Evolutionary conservation across 1,140 invertebrate genomes (phyloP).

Genomic region (Drosophila cardini): DNA sequence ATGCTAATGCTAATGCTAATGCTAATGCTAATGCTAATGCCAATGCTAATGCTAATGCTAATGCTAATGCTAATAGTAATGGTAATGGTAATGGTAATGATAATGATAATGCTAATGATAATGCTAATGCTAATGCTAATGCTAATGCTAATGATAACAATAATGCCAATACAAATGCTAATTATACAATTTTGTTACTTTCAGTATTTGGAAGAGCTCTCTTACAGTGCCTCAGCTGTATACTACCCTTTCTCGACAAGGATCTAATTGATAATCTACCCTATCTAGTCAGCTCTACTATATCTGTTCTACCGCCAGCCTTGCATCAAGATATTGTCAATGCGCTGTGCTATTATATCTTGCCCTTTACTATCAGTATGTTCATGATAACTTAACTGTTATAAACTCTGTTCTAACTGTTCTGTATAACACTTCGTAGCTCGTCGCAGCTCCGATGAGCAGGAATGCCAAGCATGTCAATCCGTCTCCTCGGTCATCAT

Average conservation of each 20-base stretch:
- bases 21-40: not conserved
- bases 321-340: constrained; percentile 98
- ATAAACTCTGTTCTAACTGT: not conserved
- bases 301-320: constrained; percentile 94
- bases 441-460: constrained; percentile 87
- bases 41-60: not conserved
- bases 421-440: constrained; percentile 84
- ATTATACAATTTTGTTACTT: constrained; percentile 58
- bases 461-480: constrained; percentile 94
- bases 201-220: constrained; percentile 96
- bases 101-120: not conserved
- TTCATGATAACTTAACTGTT: not conserved
- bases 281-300: constrained; percentile 96
- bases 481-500: constrained; percentile 98
- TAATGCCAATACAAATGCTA: not conserved
- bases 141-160: not conserved
- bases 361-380: constrained; percentile 98
- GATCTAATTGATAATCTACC: constrained; percentile 98
- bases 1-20: not conserved
- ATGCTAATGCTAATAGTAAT: not conserved
- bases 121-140: not conserved
- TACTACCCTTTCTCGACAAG: constrained; percentile 98
- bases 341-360: constrained; percentile 96
- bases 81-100: not conserved
- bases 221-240: constrained; percentile 94